These are phyloP conservation scores for Coelinius sp. DNA, from an alignment of 2,888 invertebrate species.

Conservation along the genomic window DNA sequence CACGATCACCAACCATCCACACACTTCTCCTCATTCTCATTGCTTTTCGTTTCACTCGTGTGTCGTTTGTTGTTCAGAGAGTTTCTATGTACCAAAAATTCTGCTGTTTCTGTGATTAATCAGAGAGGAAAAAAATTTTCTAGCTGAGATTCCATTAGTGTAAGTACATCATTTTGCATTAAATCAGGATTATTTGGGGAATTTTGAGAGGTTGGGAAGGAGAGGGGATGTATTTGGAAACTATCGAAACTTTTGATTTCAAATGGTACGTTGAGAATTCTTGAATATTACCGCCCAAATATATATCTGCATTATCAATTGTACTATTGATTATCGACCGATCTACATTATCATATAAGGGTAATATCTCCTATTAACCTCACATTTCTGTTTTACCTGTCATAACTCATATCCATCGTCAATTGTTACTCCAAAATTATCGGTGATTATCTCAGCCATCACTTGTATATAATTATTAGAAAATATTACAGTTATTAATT, in stretches of 20 bases:
- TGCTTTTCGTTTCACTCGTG: slow-evolving; percentile 52
- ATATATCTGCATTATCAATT: not conserved
- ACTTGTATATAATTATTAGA: no score
- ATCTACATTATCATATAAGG: no score
- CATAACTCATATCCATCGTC: no score
- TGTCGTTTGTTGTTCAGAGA: slow-evolving; percentile 54
- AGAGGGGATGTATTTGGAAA: no score
- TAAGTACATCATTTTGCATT: not conserved
- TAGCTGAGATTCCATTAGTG: not conserved
- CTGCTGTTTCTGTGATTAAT: slow-evolving; percentile 4
- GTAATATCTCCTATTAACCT: no score
- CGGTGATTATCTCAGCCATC: no score
- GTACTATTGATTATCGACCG: not conserved
- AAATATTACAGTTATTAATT: no score
- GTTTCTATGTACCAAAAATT: not conserved
- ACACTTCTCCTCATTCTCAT: slow-evolving; percentile 45
- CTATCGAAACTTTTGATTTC: not conserved
- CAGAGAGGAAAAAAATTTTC: not conserved
- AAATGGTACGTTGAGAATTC: not conserved
- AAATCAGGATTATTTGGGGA: not conserved
- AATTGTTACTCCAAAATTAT: no score
- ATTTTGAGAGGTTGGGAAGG: not conserved
- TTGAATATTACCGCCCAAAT: not conserved
- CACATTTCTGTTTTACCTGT: no score
- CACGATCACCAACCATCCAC: slow-evolving; percentile 50